Percentiles rank a stretch among this genome's conserved stretches.
Evolutionary conservation across 2,888 invertebrate genomes (phyloP).

Genomic region (Dynastes tityus): DNA sequence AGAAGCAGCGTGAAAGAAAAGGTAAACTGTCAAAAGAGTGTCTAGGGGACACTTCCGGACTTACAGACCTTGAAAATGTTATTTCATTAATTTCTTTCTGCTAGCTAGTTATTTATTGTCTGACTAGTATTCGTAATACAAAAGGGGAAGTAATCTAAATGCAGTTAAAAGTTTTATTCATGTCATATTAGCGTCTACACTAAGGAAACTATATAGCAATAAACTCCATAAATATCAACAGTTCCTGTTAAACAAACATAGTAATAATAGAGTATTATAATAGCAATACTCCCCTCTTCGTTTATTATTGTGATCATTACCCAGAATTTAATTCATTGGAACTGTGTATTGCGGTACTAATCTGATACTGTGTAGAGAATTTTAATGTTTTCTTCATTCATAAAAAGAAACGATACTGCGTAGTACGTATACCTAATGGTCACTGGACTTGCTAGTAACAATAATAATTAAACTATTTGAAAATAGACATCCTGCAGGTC

Average conservation of each 20-base stretch:
- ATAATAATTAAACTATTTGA: not conserved
- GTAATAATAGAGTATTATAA: not conserved
- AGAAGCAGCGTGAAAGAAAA: too few species aligned
- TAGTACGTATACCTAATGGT: not conserved
- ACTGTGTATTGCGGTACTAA: slow-evolving; percentile 7
- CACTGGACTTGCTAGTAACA: not conserved
- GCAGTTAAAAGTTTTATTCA: slow-evolving; percentile 1
- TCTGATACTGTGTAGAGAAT: slow-evolving; percentile 13
- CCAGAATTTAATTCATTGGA: slow-evolving; percentile 8
- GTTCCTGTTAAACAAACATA: not conserved
- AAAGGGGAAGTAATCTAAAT: not conserved
- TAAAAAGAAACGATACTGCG: slow-evolving; percentile 6
- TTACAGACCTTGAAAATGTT: not conserved
- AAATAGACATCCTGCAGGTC: not conserved
- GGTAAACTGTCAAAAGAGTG: not conserved
- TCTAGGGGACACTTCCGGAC: not conserved
- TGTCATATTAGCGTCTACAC: not conserved
- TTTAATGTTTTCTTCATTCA: slow-evolving; percentile 25
- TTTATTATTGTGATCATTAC: slow-evolving; percentile 3
- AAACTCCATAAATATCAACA: not conserved
- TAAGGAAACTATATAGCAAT: slow-evolving; percentile 1
- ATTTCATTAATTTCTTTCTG: not conserved
- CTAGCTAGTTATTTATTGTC: not conserved
- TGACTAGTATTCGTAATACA: not conserved
- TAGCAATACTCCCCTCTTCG: not conserved